A percentile compares a stretch with the other conserved stretches of the same genome.
phyloP scores from a whole-genome alignment of 2,113 vertebrate species.

The cat (Felis catus) region F.catus_Fca126_mat1.0 CM031414.1:45172501-45173000 shows the following conservation, averaged over 20 bases:
- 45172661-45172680: constrained; percentile 95
- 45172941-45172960: constrained; percentile 40
- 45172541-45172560: constrained; percentile 88
- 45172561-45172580: constrained; percentile 84
- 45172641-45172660: constrained; percentile 93
- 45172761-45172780: constrained; percentile 76
- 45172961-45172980: not conserved
- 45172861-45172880: constrained; percentile 80
- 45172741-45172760: constrained; percentile 74
- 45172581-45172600: constrained; percentile 91
- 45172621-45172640: constrained; percentile 89
- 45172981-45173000: constrained; percentile 8
- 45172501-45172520: constrained; percentile 14
- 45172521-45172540: constrained; percentile 61
- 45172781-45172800: constrained; percentile 72
- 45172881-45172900: constrained; percentile 78
- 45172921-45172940: constrained; percentile 80
- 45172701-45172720: constrained; percentile 83
- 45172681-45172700: constrained; percentile 89
- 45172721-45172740: constrained; percentile 74
- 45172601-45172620: constrained; percentile 89
- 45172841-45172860: constrained; percentile 81
- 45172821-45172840: constrained; percentile 82
- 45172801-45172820: constrained; percentile 77
- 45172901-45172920: constrained; percentile 76